A percentile compares a stretch with the other conserved stretches of the same genome.
These are phyloP conservation scores for Hipparchia semele DNA, from an alignment of 2,888 invertebrate genomes.

Conservation along the genomic window DNA sequence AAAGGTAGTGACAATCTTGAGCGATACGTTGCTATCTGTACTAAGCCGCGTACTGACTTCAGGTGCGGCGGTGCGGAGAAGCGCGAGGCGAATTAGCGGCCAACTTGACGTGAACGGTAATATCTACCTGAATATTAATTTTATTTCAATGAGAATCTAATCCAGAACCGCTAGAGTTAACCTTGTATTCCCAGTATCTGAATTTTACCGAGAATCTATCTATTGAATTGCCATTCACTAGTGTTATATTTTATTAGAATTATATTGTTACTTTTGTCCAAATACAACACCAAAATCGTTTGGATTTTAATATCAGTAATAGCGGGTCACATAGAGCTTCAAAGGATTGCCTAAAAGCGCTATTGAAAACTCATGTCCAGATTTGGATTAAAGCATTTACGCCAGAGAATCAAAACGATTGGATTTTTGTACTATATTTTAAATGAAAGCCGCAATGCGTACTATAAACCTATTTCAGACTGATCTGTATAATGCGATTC, in stretches of 20 bases:
- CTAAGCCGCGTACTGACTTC: too few species aligned
- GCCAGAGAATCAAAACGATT: constrained; percentile 18
- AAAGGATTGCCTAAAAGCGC: constrained; percentile 28
- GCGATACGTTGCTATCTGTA: too few species aligned
- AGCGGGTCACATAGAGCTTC: constrained; percentile 25
- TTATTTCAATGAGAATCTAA: too few species aligned
- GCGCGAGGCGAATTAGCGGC: too few species aligned
- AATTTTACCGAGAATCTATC: neutral
- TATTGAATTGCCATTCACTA: neutral
- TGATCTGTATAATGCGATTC: too few species aligned
- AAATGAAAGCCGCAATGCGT: constrained; percentile 14
- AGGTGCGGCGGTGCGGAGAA: too few species aligned
- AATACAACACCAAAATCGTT: constrained; percentile 4
- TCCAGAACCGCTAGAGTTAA: neutral
- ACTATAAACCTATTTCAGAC: neutral
- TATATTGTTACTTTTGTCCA: neutral
- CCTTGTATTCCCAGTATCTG: neutral
- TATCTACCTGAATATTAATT: too few species aligned
- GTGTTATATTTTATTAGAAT: too few species aligned
- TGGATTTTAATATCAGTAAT: constrained; percentile 21
- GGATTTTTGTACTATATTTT: constrained; percentile 9
- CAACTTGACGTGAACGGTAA: too few species aligned
- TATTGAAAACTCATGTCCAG: constrained; percentile 37
- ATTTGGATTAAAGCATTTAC: constrained; percentile 30
- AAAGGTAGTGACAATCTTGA: too few species aligned